Conservation (phyloP, 2,888 invertebrate species). For the Halictus ligatus region DNA sequence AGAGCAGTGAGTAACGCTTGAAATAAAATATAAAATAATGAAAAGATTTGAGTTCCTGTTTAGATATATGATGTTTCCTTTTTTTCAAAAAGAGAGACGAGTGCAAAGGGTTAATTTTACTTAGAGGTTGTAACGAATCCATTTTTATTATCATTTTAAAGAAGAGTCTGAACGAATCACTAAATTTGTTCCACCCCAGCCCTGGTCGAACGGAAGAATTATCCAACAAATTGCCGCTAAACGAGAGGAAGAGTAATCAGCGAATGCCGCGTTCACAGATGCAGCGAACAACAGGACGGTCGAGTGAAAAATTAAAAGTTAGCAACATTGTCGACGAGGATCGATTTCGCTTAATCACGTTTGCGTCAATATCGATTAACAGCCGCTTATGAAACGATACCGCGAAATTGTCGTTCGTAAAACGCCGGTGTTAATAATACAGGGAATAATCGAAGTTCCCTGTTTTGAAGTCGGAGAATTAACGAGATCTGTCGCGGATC, state of each 20-base stretch:
- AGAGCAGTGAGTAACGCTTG: no score
- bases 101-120: no score
- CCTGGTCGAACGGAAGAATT: not conserved
- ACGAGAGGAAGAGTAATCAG: not conserved
- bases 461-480: not conserved
- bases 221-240: not conserved
- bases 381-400: not conserved
- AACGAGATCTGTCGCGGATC: conserved; percentile 9
- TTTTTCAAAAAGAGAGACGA: no score
- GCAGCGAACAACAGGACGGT: not conserved
- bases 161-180: not conserved
- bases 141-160: no score
- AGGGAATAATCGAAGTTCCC: not conserved
- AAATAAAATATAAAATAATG: no score
- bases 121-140: no score
- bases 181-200: not conserved
- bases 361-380: not conserved
- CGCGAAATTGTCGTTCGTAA: not conserved
- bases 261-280: not conserved
- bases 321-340: not conserved
- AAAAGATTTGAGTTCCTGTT: no score
- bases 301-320: not conserved
- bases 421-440: not conserved
- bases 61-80: no score
- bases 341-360: not conserved